Percentiles rank a stretch among this genome's conserved stretches.
These are phyloP conservation scores for Eristalis arbustorum DNA, from an alignment of 2,888 invertebrate genomes.

Conservation along the genomic window DNA sequence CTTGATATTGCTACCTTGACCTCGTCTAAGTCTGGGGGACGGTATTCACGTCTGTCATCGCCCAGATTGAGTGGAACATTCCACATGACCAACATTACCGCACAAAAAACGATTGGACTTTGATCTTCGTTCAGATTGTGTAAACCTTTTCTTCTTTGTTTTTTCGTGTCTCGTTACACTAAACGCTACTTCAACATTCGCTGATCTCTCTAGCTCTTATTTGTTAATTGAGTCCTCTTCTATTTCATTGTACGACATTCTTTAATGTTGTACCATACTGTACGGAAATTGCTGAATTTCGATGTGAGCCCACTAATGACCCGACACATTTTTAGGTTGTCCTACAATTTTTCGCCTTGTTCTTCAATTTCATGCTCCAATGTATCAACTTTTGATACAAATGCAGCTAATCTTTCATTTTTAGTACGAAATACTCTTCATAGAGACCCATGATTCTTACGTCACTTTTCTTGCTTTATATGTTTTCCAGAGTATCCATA, in stretches of 20 bases:
- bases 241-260: constrained; percentile 60
- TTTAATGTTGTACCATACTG: constrained; percentile 69
- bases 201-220: neutral
- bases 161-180: neutral
- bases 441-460: constrained; percentile 21
- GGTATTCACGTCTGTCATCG: too few relatives aligned
- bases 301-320: constrained; percentile 59
- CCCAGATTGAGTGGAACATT: too few relatives aligned
- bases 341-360: constrained; percentile 66
- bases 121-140: constrained; percentile 1
- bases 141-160: constrained; percentile 7
- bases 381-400: too few relatives aligned
- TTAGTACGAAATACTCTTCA: constrained; percentile 24
- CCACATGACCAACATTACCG: constrained; percentile 23
- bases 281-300: constrained; percentile 64
- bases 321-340: constrained; percentile 66
- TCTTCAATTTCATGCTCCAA: too few relatives aligned
- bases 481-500: constrained; percentile 17
- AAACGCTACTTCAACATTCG: constrained; percentile 22
- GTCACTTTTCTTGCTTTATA: constrained; percentile 6
- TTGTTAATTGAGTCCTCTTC: constrained; percentile 34
- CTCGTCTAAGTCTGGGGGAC: too few relatives aligned
- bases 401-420: constrained; percentile 29
- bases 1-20: too few relatives aligned
- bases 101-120: constrained; percentile 14